Conservation (phyloP, 2,888 invertebrate genomes). For the Leucophenga montana region DNA sequence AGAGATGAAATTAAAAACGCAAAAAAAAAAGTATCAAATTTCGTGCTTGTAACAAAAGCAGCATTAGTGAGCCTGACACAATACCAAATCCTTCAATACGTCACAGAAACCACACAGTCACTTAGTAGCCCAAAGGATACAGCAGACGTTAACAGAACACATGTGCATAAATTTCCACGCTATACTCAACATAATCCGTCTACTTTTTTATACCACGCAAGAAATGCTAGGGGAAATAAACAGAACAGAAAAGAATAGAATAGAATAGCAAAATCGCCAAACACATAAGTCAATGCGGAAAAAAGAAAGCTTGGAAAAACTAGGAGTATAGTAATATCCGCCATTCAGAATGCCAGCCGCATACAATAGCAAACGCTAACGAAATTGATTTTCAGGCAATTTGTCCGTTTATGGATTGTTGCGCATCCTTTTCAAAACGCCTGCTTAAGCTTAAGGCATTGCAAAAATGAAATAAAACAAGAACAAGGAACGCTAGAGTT, state of each 20-base stretch:
- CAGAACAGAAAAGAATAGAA: background rate
- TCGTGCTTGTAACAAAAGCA: no score
- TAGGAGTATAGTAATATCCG: background rate
- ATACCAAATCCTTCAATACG: no score
- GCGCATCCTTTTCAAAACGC: conserved; percentile 29
- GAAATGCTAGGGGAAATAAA: background rate
- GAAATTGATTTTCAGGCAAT: conserved; percentile 68
- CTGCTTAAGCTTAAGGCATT: background rate
- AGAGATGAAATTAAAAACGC: no score
- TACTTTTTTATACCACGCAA: conserved; percentile 2
- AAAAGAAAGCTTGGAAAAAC: background rate
- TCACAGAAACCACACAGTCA: no score
- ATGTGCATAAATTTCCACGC: conserved; percentile 58
- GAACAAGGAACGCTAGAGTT: no score
- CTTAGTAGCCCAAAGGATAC: no score
- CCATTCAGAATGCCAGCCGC: conserved; percentile 1
- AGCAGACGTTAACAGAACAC: conserved; percentile 35
- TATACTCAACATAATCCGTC: background rate
- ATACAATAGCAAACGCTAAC: conserved; percentile 39
- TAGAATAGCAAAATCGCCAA: background rate
- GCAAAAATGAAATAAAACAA: background rate
- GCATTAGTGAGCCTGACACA: no score
- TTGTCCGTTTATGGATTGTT: conserved; percentile 66
- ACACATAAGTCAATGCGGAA: conserved; percentile 1
- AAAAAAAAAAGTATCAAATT: no score